Evolutionary conservation across 1,140 invertebrate genomes (phyloP), one percentile per base, ranked within the genome.

Genomic region (Penaeus chinensis): DNA sequence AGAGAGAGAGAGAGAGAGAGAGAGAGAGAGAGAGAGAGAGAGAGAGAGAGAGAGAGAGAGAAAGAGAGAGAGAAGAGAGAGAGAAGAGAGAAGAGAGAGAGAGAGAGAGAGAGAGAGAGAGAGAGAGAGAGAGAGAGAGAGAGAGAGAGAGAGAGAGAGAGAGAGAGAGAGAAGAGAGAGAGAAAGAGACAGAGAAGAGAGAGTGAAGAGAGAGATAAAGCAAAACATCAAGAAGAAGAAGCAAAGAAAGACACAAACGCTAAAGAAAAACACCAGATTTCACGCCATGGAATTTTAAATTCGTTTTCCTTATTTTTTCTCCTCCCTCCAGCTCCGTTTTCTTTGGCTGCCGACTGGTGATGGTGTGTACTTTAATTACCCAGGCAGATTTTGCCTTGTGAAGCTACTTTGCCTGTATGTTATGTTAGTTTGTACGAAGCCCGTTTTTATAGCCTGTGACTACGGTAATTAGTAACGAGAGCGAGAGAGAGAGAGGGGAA

Each of bases 111-210:
- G 0, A 16, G 54, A 16, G 0, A 16, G 54, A 16, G 16, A 16
- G 18, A 8, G 10, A 76, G 47, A 37, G 47, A 27, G 7, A 19
- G 71, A 7, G 4, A 24, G 24, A 24, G 24, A 24, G 27, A 47
- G 37, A 78, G 76, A 78, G 76, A 78, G 76, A 78, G 76, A 78
- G 76, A 78, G 77, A 79, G 77, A 79, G 77, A 79, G 77, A 54
- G 42, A 54, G 77, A 79, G 42, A 79, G 77, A 47, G 76, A 78
- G 76, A 42, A 54, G 37, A 79, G 42, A 79, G 37, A 20, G 77
- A 54, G 42, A 42, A 13, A 0, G 37, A 32, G 19, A 32, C 16
- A 42, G 61, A 32, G 22, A 32, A 79, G 24, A 54, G 24, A 79
- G 42, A 79, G 24, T 37, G 24, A 27, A 60, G 54, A 24, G 42